phyloP scores from a whole-genome alignment of 2,888 invertebrate genomes.

The Drosophila dives region DNA sequence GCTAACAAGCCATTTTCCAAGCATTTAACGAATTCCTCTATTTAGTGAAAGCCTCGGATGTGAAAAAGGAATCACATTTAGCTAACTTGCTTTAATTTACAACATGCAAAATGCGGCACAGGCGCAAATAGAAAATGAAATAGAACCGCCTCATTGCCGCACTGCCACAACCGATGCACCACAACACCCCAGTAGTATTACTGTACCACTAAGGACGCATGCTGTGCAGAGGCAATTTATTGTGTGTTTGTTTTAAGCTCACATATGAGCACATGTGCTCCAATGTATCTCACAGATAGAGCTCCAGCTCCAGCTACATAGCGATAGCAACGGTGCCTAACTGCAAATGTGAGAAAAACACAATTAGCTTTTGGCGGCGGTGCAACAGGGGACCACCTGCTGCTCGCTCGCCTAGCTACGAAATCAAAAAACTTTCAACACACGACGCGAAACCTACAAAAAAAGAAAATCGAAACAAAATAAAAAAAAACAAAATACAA shows the following conservation, averaged over 20 bases:
- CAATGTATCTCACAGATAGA: constrained; percentile 59
- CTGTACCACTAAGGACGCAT: constrained; percentile 52
- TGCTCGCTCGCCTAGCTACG: constrained; percentile 56
- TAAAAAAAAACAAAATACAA: constrained; percentile 5
- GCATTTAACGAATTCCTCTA: constrained; percentile 66
- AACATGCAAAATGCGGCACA: constrained; percentile 68
- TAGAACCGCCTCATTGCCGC: constrained; percentile 55
- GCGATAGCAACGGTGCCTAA: constrained; percentile 56
- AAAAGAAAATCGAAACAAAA: constrained; percentile 9
- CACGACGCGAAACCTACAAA: constrained; percentile 52
- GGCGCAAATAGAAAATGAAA: constrained; percentile 68
- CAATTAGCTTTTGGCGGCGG: constrained; percentile 80
- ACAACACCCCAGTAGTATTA: constrained; percentile 10
- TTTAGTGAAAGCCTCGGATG: constrained; percentile 52
- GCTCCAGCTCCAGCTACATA: constrained; percentile 35
- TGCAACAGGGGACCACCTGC: constrained; percentile 73
- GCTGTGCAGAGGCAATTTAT: constrained; percentile 79
- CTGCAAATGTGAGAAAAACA: constrained; percentile 81
- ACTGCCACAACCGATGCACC: constrained; percentile 18
- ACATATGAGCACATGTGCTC: constrained; percentile 57
- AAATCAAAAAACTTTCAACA: constrained; percentile 71
- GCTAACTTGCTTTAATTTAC: constrained; percentile 73
- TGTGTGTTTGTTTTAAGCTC: constrained; percentile 78
- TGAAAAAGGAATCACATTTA: constrained; percentile 54
- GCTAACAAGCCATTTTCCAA: constrained; percentile 61